Evolutionary conservation across 2,113 vertebrate species (phyloP).

Genomic region (Centropus bengalensis): DNA sequence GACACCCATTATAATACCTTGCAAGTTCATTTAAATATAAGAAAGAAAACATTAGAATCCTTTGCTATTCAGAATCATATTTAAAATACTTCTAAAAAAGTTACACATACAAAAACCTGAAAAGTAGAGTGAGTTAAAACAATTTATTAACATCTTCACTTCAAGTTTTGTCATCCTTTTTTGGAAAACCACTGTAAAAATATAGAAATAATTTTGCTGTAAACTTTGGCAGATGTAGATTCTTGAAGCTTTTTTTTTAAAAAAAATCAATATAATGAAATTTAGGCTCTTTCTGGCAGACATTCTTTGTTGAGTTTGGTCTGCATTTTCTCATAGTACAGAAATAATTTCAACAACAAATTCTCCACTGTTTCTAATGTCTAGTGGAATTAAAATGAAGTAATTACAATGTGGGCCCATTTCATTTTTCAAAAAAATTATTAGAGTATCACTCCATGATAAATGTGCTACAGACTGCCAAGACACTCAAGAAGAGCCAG

Average conservation of each 20-base stretch:
- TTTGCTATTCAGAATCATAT: neutral
- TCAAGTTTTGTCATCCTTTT: neutral
- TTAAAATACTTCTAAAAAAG: neutral
- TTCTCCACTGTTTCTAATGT: slow-evolving; percentile 1
- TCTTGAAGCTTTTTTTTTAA: neutral
- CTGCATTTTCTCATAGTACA: slow-evolving; percentile 21
- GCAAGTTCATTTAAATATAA: neutral
- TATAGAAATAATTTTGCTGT: neutral
- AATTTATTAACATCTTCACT: neutral
- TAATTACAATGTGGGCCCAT: neutral
- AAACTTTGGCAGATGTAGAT: neutral
- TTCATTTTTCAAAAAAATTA: neutral
- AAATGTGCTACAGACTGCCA: slow-evolving; percentile 82
- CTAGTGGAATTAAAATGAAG: neutral
- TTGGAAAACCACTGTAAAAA: neutral
- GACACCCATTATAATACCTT: neutral
- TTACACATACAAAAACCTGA: neutral
- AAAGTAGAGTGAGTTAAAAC: neutral
- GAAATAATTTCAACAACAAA: slow-evolving; percentile 9
- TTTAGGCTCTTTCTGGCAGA: neutral
- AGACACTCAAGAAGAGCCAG: slow-evolving; percentile 76
- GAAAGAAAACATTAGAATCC: neutral
- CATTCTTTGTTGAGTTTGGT: neutral
- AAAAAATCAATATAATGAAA: neutral
- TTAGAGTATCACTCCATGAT: slow-evolving; percentile 18